phyloP scores from a whole-genome alignment of 1,140 invertebrate genomes.

The Proales similis region DNA sequence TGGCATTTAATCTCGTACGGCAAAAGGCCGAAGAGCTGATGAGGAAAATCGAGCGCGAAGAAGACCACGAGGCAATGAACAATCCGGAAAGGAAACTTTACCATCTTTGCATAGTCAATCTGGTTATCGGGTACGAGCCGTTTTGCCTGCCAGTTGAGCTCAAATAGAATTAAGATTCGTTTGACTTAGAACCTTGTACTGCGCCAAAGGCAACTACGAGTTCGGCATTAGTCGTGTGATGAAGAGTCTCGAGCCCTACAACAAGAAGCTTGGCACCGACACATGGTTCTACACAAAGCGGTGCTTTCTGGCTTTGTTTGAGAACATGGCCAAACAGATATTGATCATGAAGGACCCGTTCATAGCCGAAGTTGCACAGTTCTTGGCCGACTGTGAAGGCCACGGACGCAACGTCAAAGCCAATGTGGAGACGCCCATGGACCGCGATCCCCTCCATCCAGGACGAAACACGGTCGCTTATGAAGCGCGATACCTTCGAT shows the following conservation, averaged over 20 bases:
- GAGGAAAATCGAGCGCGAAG: conserved; percentile 95
- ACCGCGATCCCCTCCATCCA: conserved; percentile 63
- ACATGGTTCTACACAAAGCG: conserved; percentile 96
- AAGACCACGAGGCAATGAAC: conserved; percentile 77
- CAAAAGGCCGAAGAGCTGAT: conserved; percentile 84
- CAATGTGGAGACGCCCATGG: conserved; percentile 70
- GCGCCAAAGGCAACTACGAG: conserved; percentile 97
- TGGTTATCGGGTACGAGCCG: conserved; percentile 75
- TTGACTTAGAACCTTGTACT: conserved; percentile 72
- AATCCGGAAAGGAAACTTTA: conserved; percentile 89
- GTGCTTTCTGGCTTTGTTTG: conserved; percentile 83
- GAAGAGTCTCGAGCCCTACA: conserved; percentile 87
- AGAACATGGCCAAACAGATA: conserved; percentile 82
- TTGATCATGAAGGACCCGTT: conserved; percentile 78
- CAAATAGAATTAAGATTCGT: neutral
- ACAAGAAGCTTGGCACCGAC: conserved; percentile 86
- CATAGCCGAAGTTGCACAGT: conserved; percentile 78
- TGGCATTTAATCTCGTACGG: neutral
- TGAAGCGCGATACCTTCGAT: conserved; percentile 76
- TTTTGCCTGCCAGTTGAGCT: too few species aligned
- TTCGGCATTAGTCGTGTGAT: conserved; percentile 96
- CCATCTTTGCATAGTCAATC: conserved; percentile 95
- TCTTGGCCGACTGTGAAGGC: conserved; percentile 78
- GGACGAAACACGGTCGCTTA: conserved; percentile 86
- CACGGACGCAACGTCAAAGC: conserved; percentile 77